Base-by-base conservation (phyloP, 2,888 invertebrate genomes). In the Tenthredo scrophulariae region DNA sequence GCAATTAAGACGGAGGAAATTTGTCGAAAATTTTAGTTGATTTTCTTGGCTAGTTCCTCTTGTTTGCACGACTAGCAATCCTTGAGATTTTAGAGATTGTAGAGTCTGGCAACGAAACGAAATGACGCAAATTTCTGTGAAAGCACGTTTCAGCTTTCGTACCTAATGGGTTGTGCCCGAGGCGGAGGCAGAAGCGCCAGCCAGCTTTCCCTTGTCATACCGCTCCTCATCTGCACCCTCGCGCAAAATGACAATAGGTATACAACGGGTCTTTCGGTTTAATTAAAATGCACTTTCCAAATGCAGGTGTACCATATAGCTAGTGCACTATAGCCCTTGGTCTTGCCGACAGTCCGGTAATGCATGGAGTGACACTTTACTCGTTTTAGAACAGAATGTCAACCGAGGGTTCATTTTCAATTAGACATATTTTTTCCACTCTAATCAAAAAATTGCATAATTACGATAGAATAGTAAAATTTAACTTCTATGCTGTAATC, bases 241-340 rank as follows among this genome's bases (percentile, higher is more conserved):
- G 43, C 80, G 50, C 65, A 67, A 86, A 87, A 86, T 86, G 87
- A 87, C 87, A 87, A 86, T 86, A 80, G 80, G 33, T 80, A 85
- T 85, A 84, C 87, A 87, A 87, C 88, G 87, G 62, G 88, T 89
- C 89, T 89, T 89, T 89, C 86, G 87, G 88, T 89, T 90, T 90
- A 90, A 90, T 90, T 90, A 90, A 90, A 90, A 80, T 80, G 80
- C 80, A 80, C 80, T 80, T 80, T 80, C 58, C 62, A 62, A 58
- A 80, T 80, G 80, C 62, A 62, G 22, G 80, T 40, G 80, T 40
- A 40, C 58, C 58, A 33, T 33, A 15, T 33, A 15, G 67, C 67
- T 33, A 9, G 29, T 67, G 54, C 75, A 43, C 79, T 80, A 58
- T 80, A 37, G 40, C 7, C 40, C 29, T 77, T n/a, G n/a, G 18